A percentile compares a stretch with the other conserved stretches of the same genome.
These are phyloP conservation scores for Hycleus cichorii DNA, from an alignment of 1,140 invertebrate species.

Conservation along the genomic window DNA sequence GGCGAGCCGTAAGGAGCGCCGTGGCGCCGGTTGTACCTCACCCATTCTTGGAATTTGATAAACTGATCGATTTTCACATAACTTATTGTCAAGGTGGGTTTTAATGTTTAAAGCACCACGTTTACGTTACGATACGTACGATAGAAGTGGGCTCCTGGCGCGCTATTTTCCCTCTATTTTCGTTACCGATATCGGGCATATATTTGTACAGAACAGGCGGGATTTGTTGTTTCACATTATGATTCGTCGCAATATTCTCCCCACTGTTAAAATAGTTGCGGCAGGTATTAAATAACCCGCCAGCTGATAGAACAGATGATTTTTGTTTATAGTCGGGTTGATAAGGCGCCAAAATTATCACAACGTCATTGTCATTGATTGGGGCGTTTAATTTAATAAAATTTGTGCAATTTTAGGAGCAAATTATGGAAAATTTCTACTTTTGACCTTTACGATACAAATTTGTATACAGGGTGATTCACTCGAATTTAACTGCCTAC, in stretches of 20 bases:
- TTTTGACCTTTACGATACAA: no score
- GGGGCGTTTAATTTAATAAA: no score
- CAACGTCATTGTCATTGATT: no score
- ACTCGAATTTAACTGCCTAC: no score
- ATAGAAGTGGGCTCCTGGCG: conserved; percentile 4
- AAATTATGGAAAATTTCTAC: no score
- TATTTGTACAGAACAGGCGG: conserved; percentile 1
- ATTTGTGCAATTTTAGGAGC: no score
- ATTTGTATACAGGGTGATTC: no score
- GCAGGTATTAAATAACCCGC: background rate
- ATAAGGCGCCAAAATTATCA: no score
- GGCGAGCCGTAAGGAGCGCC: conserved; percentile 25
- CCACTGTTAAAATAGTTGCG: background rate
- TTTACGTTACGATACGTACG: no score
- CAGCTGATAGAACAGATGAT: conserved; percentile 19
- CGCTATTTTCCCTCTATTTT: conserved; percentile 14
- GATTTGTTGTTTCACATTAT: background rate
- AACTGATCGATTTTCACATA: background rate
- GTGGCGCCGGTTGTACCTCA: conserved; percentile 4
- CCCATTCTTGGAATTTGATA: background rate
- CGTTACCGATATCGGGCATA: background rate
- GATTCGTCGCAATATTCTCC: background rate
- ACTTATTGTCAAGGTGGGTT: background rate
- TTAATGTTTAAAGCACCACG: background rate
- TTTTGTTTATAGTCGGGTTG: conserved; percentile 7